Base-by-base conservation (phyloP, 2,888 invertebrate genomes). In the Bombylius major region DNA sequence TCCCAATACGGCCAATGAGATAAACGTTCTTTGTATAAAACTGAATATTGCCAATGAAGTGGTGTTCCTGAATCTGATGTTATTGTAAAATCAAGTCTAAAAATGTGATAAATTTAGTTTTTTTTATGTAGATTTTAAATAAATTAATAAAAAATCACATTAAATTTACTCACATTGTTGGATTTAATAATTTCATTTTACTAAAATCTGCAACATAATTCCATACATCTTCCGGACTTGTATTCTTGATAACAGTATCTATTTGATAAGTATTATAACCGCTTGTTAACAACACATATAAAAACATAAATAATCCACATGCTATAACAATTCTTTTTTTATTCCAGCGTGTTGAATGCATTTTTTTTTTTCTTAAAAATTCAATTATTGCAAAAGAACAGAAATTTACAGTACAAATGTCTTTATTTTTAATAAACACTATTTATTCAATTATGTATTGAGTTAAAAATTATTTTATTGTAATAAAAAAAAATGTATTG, bases 151-250 rank as follows among this genome's bases (percentile, higher is more conserved):
- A 54, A n/a, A 23, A 23, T 3, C 23, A 23, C 23, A 23, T 23
- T 23, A 23, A 23, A 23, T 4, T 34, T 62, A 77, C 82, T 79
- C 73, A 86, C 87, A 87, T 82, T 23, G 84, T 82, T 23, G 86
- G 86, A 71, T 86, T 86, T 39, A 87, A 72, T 61, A 77, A 75
- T 65, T 80, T 80, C 80, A 84, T 82, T 67, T 86, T 85, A 65
- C 80, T 83, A 65, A 86, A 86, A 71, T 86, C 86, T 1, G 86
- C 82, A n/a, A 86, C 80, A 70, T 78, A 86, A 69, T 85, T 84
- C 86, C 86, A 86, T 42, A 83, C 81, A 36, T 73, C 74, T 65
- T 78, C 77, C 23, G 86, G 80, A 64, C 78, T 76, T 1, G 78
- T 72, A 62, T 81, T 76, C 44, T 72, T 68, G 62, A 86, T 75